Evolutionary conservation across 2,888 invertebrate genomes (phyloP), one percentile per base, ranked within the genome.

Genomic region (Tubulanus polymorphus): DNA sequence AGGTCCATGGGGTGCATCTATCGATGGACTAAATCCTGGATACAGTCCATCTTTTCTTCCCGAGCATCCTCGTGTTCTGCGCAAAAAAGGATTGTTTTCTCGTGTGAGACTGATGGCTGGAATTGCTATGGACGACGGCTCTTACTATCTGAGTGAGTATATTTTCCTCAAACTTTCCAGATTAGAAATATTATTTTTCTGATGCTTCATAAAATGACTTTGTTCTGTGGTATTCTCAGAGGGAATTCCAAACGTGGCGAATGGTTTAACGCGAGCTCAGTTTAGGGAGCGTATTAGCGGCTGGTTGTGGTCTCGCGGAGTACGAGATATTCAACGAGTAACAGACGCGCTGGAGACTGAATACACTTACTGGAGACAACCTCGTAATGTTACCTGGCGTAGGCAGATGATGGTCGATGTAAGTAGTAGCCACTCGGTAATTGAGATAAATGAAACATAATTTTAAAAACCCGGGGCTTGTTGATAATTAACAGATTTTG

Each of bases 301-400:
- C 52, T 66, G 37, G 50, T 59, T 32, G 57, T 60, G 26, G 35
- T 55, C 8, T 63, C 57, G 69, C 10, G 61, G 60, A 1, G 67
- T 69, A 2, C 60, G 59, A n/a, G 66, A 71, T 53, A 56, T 63
- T 52, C 60, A 63, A 23, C 65, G 69, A 26, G 69, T 72, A 1
- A 56, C 57, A 25, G 73, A 77, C 48, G 71, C 76, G 10, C 55
- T 78, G 12, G 62, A 70, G 51, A 78, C 76, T 62, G 71, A 77
- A 61, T 79, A 79, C 63, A 78, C 79, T 0, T 74, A 74, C 66
- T 79, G 79, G 79, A 72, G 75, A 3, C 70, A 76, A 49, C 73
- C 75, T 2, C 61, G 67, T 8, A 79, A 79, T 58, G 60, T 64
- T 28, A 71, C 74, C 6, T 71, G 68, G 56, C 62, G 74, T 18